Base-by-base conservation (phyloP, 2,888 invertebrate genomes). In the Lordiphosa fenestrarum region DNA sequence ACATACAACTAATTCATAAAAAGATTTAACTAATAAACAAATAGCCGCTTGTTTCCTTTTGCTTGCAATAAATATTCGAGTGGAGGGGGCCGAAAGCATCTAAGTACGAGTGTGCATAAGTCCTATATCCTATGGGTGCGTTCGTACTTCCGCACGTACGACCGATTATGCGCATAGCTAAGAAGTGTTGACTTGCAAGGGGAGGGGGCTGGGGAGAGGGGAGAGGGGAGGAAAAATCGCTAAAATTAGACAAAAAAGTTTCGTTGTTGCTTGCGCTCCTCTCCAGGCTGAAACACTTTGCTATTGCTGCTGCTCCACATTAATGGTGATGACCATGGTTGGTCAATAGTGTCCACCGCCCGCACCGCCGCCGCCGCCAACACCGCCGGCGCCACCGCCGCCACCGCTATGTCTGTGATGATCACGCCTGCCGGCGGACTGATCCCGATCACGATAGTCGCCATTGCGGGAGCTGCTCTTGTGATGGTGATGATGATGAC, bases 301-400 rank as follows among this genome's bases (percentile, higher is more conserved):
- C 56, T 68, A 63, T 65, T 54, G 54, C 72, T 89, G 54, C 71
- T 89, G 85, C 74, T 90, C 90, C 86, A 90, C 85, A 69, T 89
- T 90, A 66, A 90, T 90, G 75, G 90, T 89, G 52, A 90, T 89
- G 69, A 90, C 84, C 90, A 89, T 89, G 71, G 89, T 88, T 76
- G 88, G 88, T 90, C 89, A 90, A 87, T 90, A 90, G 70, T 90
- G 89, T 69, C 87, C 87, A 64, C 86, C 88, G 55, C 82, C 86
- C 53, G 57, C 68, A 19, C 67, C 65, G 9, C 46, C 83, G 53
- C 85, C 61, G 13, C 85, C 52, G 85, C 56, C 58, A 62, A n/a
- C n/a, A 39, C 68, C 73, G 6, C 60, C 86, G 47, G 85, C 86
- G 46, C 75, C 87, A 37, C 59, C 64, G 0, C 65, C 88, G 54